Conservation (phyloP, 2,888 invertebrate species). For the Ichneumon xanthorius region DNA sequence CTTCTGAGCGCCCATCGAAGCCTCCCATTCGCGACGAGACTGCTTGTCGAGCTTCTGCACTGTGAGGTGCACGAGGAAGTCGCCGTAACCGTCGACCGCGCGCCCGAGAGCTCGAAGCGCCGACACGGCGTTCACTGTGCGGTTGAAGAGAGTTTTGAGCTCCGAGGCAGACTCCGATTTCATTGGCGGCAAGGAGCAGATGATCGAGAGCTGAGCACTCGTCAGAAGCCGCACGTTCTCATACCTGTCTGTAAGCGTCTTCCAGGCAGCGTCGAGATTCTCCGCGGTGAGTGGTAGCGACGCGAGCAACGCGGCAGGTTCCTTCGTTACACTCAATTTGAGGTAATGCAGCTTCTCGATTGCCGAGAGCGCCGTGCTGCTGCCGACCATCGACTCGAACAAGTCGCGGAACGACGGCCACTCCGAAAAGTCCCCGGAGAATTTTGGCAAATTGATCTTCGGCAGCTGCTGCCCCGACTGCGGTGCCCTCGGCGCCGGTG, state of each 20-base stretch:
- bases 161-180: too few relatives aligned
- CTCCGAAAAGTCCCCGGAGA: constrained; percentile 64
- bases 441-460: constrained; percentile 54
- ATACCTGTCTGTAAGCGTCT: too few relatives aligned
- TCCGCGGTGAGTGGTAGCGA: background rate
- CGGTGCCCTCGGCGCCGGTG: too few relatives aligned
- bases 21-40: constrained; percentile 7
- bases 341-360: constrained; percentile 12
- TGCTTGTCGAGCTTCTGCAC: constrained; percentile 10
- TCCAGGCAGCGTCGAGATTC: too few relatives aligned
- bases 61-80: background rate
- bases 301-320: background rate
- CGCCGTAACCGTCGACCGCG: background rate
- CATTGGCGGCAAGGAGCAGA: too few relatives aligned
- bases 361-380: background rate
- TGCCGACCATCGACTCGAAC: constrained; percentile 58
- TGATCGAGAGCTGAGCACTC: too few relatives aligned
- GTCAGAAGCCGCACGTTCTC: too few relatives aligned
- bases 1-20: background rate
- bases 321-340: background rate
- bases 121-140: too few relatives aligned
- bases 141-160: too few relatives aligned
- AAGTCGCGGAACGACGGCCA: constrained; percentile 68
- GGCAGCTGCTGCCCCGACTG: constrained; percentile 48
- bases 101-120: background rate